phyloP scores from a whole-genome alignment of 2,113 vertebrate species.

The Pituophis catenifer region DNA sequence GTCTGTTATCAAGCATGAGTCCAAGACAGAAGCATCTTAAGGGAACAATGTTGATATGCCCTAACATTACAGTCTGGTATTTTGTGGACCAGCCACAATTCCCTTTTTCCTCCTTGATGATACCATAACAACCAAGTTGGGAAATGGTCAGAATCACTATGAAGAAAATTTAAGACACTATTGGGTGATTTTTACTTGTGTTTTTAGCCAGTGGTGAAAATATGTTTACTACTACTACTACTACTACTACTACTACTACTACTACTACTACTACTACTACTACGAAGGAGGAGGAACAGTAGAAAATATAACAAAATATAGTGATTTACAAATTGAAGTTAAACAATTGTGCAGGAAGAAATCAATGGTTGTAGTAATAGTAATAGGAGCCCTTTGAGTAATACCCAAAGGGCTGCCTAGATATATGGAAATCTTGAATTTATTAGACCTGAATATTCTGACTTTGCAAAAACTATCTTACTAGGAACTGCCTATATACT shows the following conservation, averaged over 20 bases:
- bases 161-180: not conserved
- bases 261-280: too few relatives aligned
- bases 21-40: not conserved
- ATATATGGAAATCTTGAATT: not conserved
- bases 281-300: not conserved
- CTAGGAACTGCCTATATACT: not conserved
- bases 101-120: not conserved
- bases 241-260: too few relatives aligned
- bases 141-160: not conserved
- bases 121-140: not conserved
- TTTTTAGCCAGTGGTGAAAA: not conserved
- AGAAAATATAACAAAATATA: not conserved
- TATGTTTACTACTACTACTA: too few relatives aligned
- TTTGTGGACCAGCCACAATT: not conserved
- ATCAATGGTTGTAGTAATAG: not conserved
- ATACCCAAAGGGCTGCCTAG: not conserved
- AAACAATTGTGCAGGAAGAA: not conserved
- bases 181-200: not conserved
- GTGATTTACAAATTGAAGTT: not conserved
- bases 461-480: not conserved
- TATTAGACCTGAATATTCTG: not conserved
- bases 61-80: not conserved
- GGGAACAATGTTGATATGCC: not conserved
- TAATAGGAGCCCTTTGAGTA: not conserved
- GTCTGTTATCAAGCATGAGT: not conserved